Evolutionary conservation across 2,113 vertebrate genomes (phyloP).

Genomic region (Emydocephalus ijimae): DNA sequence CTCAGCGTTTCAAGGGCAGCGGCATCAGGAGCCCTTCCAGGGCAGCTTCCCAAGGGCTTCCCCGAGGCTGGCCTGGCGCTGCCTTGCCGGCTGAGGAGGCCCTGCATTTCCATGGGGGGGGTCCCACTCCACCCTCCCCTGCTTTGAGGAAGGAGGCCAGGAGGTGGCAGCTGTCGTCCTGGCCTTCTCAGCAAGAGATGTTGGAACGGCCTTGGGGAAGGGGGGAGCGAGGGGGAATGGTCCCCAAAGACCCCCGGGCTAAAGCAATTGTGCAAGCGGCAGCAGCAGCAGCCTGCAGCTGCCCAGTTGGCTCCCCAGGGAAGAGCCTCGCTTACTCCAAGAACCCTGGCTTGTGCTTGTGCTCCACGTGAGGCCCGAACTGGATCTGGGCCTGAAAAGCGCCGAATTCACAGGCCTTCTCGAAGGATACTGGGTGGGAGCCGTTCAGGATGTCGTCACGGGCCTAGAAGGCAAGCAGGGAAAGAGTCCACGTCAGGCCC

Average conservation of each 20-base stretch:
- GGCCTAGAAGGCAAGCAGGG: conserved; percentile 72
- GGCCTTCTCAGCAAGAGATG: background rate
- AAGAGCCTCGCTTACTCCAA: conserved; percentile 84
- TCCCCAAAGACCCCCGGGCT: background rate
- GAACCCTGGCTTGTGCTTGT: conserved; percentile 98
- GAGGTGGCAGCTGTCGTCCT: accelerated
- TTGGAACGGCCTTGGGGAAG: background rate
- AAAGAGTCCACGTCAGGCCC: background rate
- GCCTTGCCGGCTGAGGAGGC: background rate
- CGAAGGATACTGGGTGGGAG: conserved; percentile 97
- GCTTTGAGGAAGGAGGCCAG: background rate
- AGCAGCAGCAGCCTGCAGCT: too few relatives aligned
- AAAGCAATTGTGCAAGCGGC: background rate
- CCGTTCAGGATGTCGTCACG: conserved; percentile 98
- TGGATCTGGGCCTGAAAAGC: conserved; percentile 99
- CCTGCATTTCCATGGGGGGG: background rate
- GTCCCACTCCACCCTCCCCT: background rate
- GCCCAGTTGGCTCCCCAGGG: background rate
- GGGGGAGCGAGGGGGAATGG: too few relatives aligned
- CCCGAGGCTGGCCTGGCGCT: background rate
- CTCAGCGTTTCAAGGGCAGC: background rate
- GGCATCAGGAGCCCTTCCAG: background rate
- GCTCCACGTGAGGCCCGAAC: conserved; percentile 95
- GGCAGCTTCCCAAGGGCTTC: background rate
- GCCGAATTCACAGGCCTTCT: conserved; percentile 97